Evolutionary conservation across 2,888 invertebrate genomes (phyloP), one percentile per base, ranked within the genome.

Genomic region (Oxytorus armatus): DNA sequence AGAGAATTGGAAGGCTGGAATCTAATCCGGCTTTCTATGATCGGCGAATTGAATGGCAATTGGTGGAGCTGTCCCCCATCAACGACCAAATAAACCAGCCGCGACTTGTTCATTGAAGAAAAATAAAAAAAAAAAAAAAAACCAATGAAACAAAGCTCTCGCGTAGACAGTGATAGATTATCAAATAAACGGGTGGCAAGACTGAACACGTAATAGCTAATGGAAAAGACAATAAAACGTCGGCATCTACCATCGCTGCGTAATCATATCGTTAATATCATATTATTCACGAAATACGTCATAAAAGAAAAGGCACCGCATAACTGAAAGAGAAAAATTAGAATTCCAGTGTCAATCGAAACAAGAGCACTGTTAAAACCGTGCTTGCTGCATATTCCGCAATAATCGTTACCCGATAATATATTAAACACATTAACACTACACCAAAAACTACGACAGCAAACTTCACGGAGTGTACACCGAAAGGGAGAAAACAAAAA

Each of bases 11-110:
- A 91, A 89, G 89, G 89, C 86, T 91, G 90, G 89, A 89, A 90
- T 51, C 86, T 90, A 14, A 89, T 89, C 88, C 89, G 89, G 88
- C 90, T 91, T 90, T 91, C 90, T 85, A 90, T 89, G 90, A 90
- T 91, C 82, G 90, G 91, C 79, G 91, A 91, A 85, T 88, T 90
- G 78, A 91, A 91, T 79, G 91, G 91, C 70, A 91, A 91, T 85
- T 91, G 91, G 91, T 90, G 90, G 90, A 87, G 85, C 75, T 87
- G 84, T 79, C 86, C 88, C 57, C 65, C 81, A 74, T 86, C 88
- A 77, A 85, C 85, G 83, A 88, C 85, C 85, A 86, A 87, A 66
- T 83, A 82, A 70, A 81, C 82, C 82, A 83, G 81, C 74, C 73
- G 81, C 49, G 65, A 63, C 29, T 73, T 18, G 21, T 53, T 61